These are phyloP conservation scores for Alloplasta piceator DNA, from an alignment of 2,888 invertebrate species.

Conservation along the genomic window DNA sequence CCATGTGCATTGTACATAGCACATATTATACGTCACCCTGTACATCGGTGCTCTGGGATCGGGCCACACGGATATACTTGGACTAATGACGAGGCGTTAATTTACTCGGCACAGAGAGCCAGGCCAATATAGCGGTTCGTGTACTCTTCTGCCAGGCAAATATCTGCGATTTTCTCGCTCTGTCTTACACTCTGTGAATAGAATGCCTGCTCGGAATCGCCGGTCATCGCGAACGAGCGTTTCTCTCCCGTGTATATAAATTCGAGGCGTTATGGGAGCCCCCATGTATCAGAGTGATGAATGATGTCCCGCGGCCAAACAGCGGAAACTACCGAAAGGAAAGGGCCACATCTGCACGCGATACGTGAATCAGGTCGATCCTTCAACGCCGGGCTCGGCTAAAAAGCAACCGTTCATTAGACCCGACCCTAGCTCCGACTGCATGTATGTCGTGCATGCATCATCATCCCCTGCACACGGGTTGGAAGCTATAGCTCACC, in stretches of 20 bases:
- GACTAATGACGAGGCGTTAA: constrained; percentile 72
- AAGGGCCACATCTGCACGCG: constrained; percentile 75
- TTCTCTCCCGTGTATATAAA: constrained; percentile 57
- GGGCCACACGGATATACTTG: constrained; percentile 42
- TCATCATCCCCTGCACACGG: constrained; percentile 38
- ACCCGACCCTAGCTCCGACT: constrained; percentile 42
- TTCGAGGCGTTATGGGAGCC: constrained; percentile 74
- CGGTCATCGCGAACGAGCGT: constrained; percentile 34
- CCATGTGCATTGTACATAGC: no score
- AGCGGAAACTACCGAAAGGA: constrained; percentile 72
- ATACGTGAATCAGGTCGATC: constrained; percentile 76
- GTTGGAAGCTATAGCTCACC: neutral
- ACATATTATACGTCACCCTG: constrained; percentile 21
- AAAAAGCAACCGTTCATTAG: constrained; percentile 76
- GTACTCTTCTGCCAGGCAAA: constrained; percentile 31
- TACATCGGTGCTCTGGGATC: constrained; percentile 32
- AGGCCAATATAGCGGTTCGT: constrained; percentile 67
- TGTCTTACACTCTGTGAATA: constrained; percentile 7
- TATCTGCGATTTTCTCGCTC: constrained; percentile 37
- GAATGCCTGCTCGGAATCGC: constrained; percentile 49
- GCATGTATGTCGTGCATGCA: constrained; percentile 51
- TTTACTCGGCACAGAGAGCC: constrained; percentile 68
- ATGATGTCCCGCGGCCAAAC: constrained; percentile 76
- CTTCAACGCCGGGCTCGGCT: constrained; percentile 73
- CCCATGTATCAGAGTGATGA: constrained; percentile 78